Base-by-base conservation (phyloP, 2,797 vertebrate genomes). In the Galagoides demidoff region DNA sequence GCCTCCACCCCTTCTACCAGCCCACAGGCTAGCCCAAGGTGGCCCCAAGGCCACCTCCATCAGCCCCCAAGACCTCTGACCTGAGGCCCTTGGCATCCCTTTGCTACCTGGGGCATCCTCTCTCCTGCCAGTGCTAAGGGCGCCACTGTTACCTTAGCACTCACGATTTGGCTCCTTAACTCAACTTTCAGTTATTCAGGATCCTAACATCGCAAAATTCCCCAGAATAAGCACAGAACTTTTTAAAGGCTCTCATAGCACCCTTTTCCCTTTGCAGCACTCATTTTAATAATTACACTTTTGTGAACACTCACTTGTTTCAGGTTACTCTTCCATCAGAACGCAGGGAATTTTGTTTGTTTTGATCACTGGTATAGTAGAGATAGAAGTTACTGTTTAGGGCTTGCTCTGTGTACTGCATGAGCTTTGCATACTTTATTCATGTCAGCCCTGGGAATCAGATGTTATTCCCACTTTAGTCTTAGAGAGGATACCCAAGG, bases 21-120 rank as follows among this genome's bases (percentile, higher is more conserved):
- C 29, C 59, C 78, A 39, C 64, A 70, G 82, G 74, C 59, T 49
- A 43, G n/a, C 34, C 55, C 12, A 71, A 23, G 59, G 22, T 23
- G 20, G 85, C 45, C 52, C 37, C 49, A 45, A 13, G 1, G 2
- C 7, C 87, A 83, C 22, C 85, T 73, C 55, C 17, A 5, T 20
- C 85, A 74, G 16, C 79, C 37, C 29, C 74, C 2, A 27, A 89
- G 55, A 7, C 55, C 37, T 82, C 81, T 43, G 23, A 7, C 23
- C n/a, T 1, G 0, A n/a, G 76, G 59, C 70, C 37, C 27, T 85
- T 14, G 25, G 55, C 1, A 2, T 0, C 3, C 25, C 4, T 23
- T n/a, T 31, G 70, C 52, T 9, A 1, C 16, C 78, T 7, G 29
- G 43, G 0, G 45, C 2, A 0, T 55, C 7, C 20, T 73, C 45